Evolutionary conservation across 2,113 vertebrate species (phyloP).

Genomic region (Leucopsar rothschildi): DNA sequence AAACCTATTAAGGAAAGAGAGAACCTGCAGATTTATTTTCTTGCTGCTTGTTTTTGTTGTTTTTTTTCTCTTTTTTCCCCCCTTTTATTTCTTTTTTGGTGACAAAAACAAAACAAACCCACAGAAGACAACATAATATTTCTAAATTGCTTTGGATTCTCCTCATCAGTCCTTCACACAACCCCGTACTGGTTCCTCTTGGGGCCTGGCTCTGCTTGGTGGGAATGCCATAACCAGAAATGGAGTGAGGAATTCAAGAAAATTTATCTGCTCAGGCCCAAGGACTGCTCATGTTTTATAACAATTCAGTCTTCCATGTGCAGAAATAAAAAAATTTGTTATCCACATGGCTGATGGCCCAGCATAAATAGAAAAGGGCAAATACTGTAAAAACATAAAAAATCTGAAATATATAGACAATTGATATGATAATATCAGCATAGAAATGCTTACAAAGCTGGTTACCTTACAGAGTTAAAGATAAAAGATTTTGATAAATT

Average conservation of each 20-base stretch:
- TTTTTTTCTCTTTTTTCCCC: too few species aligned
- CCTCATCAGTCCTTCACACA: background rate
- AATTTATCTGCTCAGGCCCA: background rate
- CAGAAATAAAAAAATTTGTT: background rate
- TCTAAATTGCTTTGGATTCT: background rate
- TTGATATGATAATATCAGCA: background rate
- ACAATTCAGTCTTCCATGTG: background rate
- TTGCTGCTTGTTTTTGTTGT: background rate
- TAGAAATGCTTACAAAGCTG: background rate
- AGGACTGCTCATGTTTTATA: background rate
- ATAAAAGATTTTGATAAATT: background rate
- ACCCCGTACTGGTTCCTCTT: rapidly evolving
- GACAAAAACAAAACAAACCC: background rate
- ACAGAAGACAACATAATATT: background rate
- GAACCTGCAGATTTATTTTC: background rate
- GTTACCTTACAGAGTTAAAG: background rate
- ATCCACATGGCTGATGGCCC: background rate
- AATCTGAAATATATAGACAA: background rate
- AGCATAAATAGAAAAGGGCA: background rate
- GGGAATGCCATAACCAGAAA: background rate
- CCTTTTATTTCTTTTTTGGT: background rate
- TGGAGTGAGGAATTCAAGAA: background rate
- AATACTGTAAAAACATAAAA: background rate
- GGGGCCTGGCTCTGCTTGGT: background rate
- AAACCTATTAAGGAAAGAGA: background rate